A percentile compares a stretch with the other conserved stretches of the same genome.
These are phyloP conservation scores for Anhinga rufa DNA, from an alignment of 2,113 vertebrate genomes.

Conservation along the genomic window DNA sequence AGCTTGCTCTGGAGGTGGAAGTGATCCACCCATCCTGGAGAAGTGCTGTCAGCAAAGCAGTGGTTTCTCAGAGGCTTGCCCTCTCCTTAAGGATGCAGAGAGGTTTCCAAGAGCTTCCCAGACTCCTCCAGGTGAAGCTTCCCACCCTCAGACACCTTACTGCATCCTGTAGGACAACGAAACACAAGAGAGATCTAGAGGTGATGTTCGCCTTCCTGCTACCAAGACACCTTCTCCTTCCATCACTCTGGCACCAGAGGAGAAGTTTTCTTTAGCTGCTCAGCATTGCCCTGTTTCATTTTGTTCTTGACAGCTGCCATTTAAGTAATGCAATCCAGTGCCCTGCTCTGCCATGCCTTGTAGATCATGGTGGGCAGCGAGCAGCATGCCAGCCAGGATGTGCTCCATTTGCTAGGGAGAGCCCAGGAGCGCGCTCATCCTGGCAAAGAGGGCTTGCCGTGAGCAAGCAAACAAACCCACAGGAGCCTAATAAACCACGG, in stretches of 20 bases:
- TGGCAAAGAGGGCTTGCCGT: background rate
- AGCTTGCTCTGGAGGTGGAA: background rate
- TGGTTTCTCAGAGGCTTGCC: background rate
- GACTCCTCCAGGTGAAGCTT: background rate
- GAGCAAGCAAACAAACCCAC: background rate
- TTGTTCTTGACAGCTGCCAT: background rate
- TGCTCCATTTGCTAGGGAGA: rapidly evolving
- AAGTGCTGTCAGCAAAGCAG: background rate
- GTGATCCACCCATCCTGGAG: background rate
- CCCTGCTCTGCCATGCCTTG: background rate
- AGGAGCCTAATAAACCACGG: background rate
- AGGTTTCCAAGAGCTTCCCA: background rate
- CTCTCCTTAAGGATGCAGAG: background rate
- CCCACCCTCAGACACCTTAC: background rate
- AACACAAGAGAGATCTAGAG: background rate
- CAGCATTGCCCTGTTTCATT: background rate
- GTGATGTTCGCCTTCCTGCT: background rate
- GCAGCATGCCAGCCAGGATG: rapidly evolving
- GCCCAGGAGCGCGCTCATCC: background rate
- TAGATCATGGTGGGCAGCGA: background rate
- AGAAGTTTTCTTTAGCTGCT: background rate
- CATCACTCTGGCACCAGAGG: background rate
- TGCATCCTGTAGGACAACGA: background rate
- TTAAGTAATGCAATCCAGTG: background rate
- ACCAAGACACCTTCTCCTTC: background rate